Conservation (phyloP, 2,888 invertebrate species). For the Drosophila kambysellisi region DNA sequence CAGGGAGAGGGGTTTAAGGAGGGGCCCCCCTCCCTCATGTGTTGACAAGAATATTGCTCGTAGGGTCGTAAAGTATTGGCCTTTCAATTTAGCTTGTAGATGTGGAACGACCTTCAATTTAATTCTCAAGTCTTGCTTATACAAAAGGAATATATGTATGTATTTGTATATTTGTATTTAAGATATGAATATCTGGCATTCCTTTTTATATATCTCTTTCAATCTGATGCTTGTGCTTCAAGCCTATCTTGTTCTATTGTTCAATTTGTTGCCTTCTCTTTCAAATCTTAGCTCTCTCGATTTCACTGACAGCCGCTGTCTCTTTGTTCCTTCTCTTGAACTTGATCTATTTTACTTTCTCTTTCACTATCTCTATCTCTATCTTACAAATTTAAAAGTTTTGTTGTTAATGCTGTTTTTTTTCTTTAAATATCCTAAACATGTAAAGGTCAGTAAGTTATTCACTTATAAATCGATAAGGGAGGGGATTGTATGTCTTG, state of each 20-base stretch:
- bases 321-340: background rate
- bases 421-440: background rate
- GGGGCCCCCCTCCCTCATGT: background rate
- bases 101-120: background rate
- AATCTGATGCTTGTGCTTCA: background rate
- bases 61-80: slow-evolving; percentile 1
- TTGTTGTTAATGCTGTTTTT: background rate
- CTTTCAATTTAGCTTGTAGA: background rate
- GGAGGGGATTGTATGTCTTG: background rate
- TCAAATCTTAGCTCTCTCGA: background rate
- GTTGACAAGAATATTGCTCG: slow-evolving; percentile 10
- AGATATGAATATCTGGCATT: background rate
- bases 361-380: background rate
- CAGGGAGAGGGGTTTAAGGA: too few species aligned
- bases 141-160: background rate
- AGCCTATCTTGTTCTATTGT: background rate
- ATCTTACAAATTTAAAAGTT: background rate
- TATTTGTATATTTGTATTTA: background rate
- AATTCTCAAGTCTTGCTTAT: background rate
- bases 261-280: background rate
- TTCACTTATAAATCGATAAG: background rate
- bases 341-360: background rate
- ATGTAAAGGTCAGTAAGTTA: background rate
- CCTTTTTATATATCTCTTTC: background rate
- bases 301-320: background rate